A percentile compares a stretch with the other conserved stretches of the same genome.
Evolutionary conservation across 2,888 invertebrate species (phyloP).

Genomic region (Drosophila birchii): DNA sequence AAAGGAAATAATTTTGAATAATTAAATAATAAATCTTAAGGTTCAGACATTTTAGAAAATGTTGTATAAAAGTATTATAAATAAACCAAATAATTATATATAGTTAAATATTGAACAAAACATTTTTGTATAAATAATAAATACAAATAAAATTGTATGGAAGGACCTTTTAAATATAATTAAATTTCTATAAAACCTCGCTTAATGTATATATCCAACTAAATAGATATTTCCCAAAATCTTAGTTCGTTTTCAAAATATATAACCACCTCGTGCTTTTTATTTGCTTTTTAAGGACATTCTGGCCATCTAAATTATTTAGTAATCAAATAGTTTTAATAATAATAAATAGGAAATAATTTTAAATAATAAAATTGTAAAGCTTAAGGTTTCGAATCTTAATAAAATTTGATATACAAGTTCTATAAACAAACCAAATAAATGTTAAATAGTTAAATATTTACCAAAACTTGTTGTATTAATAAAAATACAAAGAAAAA

Average conservation of each 20-base stretch:
- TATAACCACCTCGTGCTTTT: neutral
- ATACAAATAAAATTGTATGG: neutral
- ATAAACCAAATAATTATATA: neutral
- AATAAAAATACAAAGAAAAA: no score
- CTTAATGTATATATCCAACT: no score
- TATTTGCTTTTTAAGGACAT: conserved; percentile 7
- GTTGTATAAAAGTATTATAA: neutral
- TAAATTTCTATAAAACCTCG: neutral
- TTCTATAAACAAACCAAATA: no score
- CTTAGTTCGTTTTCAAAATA: neutral
- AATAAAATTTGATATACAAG: no score
- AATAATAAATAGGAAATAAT: no score
- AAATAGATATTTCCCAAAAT: no score
- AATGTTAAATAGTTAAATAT: no score
- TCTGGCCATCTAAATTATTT: conserved; percentile 13
- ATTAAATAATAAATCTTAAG: neutral
- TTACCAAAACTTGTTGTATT: no score
- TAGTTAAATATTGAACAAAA: rapidly evolving
- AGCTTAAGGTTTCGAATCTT: no score
- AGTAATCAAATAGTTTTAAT: conserved; percentile 10
- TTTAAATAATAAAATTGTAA: no score
- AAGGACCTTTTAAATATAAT: neutral
- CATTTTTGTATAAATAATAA: no score
- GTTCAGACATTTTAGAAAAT: neutral
- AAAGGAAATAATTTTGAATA: neutral